Base-by-base conservation (phyloP, 2,797 vertebrate species). In the Notolepis coatsorum region DNA sequence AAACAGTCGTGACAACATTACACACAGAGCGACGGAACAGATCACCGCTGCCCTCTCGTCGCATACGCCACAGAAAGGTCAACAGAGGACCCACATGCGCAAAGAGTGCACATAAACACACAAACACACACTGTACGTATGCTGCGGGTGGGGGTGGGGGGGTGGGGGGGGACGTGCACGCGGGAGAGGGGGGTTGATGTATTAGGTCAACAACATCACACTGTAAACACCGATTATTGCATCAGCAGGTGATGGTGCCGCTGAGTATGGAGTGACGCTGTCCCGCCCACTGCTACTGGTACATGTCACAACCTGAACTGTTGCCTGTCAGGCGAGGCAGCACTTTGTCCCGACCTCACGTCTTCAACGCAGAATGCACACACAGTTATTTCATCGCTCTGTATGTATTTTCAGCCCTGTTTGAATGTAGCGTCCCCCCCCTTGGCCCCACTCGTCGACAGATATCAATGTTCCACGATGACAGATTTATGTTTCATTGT, bases 251-350 rank as follows among this genome's bases (percentile, higher is more conserved):
- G 67, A 69, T 70, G 69, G 62, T 71, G 54, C 67, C 70, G 72
- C 15, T 69, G n/a, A 63, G 42, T 71, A 51, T 72, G 52, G 66
- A 72, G 74, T 80, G 72, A 62, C 72, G 82, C 73, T 56, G 43
- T 83, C 76, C 71, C 64, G 78, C 61, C 52, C 63, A 64, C 72
- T 77, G 78, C 82, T 84, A 75, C 89, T 89, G 87, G 86, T 89
- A 86, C 88, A 90, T 90, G 83, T 89, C 87, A 87, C 57, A 79
- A 81, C 74, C 73, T 77, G 87, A 89, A 80, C 78, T 84, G 80
- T 68, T 82, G 54, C 61, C 20, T 65, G 71, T 65, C 79, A 53
- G n/a, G 61, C 17, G 46, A 15, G 39, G 7, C 39, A 75, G 79
- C 84, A 50, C 61, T 69, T 82, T 79, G 12, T 15, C 18, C 13